Base-by-base conservation (phyloP, 2,797 vertebrate species). In the Myotis vivesi region DNA sequence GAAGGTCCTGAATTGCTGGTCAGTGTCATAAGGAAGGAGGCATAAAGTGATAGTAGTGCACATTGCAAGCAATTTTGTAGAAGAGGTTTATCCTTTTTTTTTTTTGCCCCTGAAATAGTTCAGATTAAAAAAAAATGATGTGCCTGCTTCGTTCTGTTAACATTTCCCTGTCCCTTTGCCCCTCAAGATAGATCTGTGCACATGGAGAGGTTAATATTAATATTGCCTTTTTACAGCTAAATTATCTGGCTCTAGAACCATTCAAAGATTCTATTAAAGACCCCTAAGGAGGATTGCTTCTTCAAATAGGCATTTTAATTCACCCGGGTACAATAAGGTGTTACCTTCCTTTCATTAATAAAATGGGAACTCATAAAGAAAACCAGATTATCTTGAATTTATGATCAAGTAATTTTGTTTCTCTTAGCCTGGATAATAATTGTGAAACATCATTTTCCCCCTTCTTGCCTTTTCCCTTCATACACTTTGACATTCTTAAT, bases 371-470 rank as follows among this genome's bases (percentile, higher is more conserved):
- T 98, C 98, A 98, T 98, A 98, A 98, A 98, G 98, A 98, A 98
- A 98, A 98, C 98, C 98, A 98, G 98, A 98, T 98, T 98, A 98
- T 98, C 97, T 96, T 98, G 98, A 98, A 98, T 98, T 98, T 98
- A 98, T 98, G 98, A 98, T 98, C 98, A 98, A 98, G 98, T 98
- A 98, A 98, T 98, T 98, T 98, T 98, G 98, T 98, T 98, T 98
- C 98, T 98, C 97, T 98, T 98, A 98, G 98, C 98, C 97, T 97
- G 93, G 96, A 96, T 98, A 98, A 98, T 98, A 98, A 98, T 98
- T 98, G 98, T 97, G 97, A 97, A 97, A 98, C 97, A 97, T 98
- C 97, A 98, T 98, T 98, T 98, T 92, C 97, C 90, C 92, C 91
- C 95, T 97, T 97, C 97, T 94, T 96, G 95, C 94, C 91, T 97